A percentile compares a stretch with the other conserved stretches of the same genome.
phyloP scores from a whole-genome alignment of 2,797 vertebrate species.

The Myripristis jacobus region DNA sequence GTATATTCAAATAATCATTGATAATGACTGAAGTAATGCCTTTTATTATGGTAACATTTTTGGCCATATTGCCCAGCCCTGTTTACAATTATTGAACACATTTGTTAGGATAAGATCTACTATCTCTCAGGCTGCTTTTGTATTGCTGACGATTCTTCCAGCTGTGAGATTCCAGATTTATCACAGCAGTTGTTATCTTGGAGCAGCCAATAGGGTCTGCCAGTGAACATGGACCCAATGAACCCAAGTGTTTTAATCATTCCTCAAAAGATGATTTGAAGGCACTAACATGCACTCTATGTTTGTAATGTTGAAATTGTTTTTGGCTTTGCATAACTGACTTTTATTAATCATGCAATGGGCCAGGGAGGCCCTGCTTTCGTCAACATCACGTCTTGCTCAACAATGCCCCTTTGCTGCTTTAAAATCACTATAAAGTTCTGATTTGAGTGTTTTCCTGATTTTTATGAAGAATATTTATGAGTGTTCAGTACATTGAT shows the following conservation, averaged over 20 bases:
- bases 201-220: slow-evolving; percentile 13
- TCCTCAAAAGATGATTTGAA: slow-evolving; percentile 26
- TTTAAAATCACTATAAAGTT: no score
- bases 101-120: slow-evolving; percentile 11
- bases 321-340: not conserved
- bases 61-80: no score
- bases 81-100: slow-evolving; percentile 2
- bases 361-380: no score
- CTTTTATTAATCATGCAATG: not conserved
- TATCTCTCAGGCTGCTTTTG: slow-evolving; percentile 28
- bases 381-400: no score
- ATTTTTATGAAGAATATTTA: no score
- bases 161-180: slow-evolving; percentile 41
- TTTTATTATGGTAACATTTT: no score
- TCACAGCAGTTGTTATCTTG: slow-evolving; percentile 32
- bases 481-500: no score
- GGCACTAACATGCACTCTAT: not conserved
- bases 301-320: slow-evolving; percentile 14
- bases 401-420: no score
- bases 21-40: no score
- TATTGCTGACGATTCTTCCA: slow-evolving; percentile 16
- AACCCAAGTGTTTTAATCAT: slow-evolving; percentile 29
- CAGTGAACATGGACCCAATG: slow-evolving; percentile 37
- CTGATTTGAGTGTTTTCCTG: no score
- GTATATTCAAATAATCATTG: no score